Base-by-base conservation (phyloP, 2,113 vertebrate species). In the Xenopus borealis region DNA sequence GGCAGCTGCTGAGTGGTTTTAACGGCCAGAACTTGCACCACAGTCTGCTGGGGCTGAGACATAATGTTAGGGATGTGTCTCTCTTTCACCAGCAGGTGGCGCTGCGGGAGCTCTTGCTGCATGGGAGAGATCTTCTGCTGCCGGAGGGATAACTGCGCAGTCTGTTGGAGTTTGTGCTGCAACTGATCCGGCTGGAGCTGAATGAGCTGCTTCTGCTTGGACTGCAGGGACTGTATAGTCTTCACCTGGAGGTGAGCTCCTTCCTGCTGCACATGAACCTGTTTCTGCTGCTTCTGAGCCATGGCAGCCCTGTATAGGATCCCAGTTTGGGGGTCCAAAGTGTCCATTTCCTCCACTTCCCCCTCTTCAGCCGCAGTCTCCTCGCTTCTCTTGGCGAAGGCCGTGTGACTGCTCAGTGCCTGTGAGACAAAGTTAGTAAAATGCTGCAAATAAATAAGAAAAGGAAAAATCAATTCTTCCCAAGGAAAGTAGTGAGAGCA, bases 291-390 rank as follows among this genome's bases (percentile, higher is more conserved):
- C 63, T 89, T 94, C 64, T 91, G 92, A 47, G 86, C 79, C 85
- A 94, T 85, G 78, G 92, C 89, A 50, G 95, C 94, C 80, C 96
- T 90, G 88, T 99, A 98, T 85, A 98, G 98, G 78, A 99, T 88
- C 63, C 97, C 97, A 0, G 97, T 99, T 89, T 99, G 97, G 47
- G 97, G 97, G 84, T 99, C 97, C 87, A 99, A 80, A 40, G 96
- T 98, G 90, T 98, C 97, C 67, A 92, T 91, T 73, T 96, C 96
- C 78, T 98, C 97, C 78, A 96, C 87, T 83, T 98, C 96, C 10
- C 93, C 92, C 23, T 93, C 95, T 84, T 98, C 97, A 13, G 94
- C 84, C 33, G 88, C 82, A 72, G 94, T 89, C 3, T 90, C 83
- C 77, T 93, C 93, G 80, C 92, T 85, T 84, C 86, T 79, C 85